Evolutionary conservation across 2,113 vertebrate species (phyloP).

Genomic region (Centropristis striata): DNA sequence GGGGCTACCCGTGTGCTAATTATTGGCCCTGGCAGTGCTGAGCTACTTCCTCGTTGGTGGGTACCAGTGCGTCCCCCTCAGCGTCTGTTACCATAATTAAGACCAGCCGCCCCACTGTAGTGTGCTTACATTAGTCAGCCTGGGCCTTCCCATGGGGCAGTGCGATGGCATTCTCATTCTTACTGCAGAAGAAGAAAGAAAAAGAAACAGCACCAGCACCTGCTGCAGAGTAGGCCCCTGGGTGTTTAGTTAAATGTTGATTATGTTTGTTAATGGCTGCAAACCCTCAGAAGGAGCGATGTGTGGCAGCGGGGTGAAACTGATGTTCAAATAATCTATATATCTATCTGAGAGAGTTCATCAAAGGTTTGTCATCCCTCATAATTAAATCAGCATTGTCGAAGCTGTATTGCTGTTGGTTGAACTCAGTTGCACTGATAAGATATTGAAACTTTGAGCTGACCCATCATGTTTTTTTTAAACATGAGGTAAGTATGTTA

Average conservation of each 20-base stretch:
- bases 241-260: slow-evolving; percentile 80
- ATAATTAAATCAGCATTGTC: not conserved
- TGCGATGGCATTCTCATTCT: slow-evolving; percentile 69
- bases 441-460: not conserved
- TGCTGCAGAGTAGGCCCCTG: slow-evolving; percentile 72
- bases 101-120: slow-evolving; percentile 69
- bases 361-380: not conserved
- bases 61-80: slow-evolving; percentile 70
- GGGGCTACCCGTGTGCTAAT: slow-evolving; percentile 65
- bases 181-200: slow-evolving; percentile 67
- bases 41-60: slow-evolving; percentile 65
- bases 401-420: not conserved
- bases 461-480: not conserved
- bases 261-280: slow-evolving; percentile 79
- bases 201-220: slow-evolving; percentile 67
- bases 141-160: slow-evolving; percentile 77
- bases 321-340: slow-evolving; percentile 30
- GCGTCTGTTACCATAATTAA: slow-evolving; percentile 83
- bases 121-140: slow-evolving; percentile 75
- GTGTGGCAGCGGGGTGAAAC: slow-evolving; percentile 13
- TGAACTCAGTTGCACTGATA: not conserved
- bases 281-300: slow-evolving; percentile 45
- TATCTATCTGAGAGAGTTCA: slow-evolving; percentile 6
- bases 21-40: slow-evolving; percentile 69
- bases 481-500: not conserved